phyloP scores from a whole-genome alignment of 2,113 vertebrate species.

The Camelus bactrianus region DNA sequence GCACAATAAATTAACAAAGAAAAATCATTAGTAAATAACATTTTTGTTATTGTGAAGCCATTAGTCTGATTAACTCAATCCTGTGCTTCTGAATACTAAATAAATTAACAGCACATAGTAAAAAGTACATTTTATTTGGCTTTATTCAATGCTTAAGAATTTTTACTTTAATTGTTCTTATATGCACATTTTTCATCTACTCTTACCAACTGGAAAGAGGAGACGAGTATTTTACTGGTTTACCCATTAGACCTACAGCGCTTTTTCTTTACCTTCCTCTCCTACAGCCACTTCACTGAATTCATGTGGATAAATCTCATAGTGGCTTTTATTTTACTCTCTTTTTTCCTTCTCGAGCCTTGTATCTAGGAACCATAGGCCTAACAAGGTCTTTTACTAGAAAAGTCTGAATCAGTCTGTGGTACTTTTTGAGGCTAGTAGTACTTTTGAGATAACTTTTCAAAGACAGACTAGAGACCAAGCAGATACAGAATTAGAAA shows the following conservation, averaged over 20 bases:
- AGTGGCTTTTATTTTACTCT: neutral
- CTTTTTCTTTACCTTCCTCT: neutral
- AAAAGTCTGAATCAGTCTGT: neutral
- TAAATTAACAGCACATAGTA: neutral
- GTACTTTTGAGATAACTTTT: neutral
- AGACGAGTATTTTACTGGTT: neutral
- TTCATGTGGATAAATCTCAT: neutral
- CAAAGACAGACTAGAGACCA: neutral
- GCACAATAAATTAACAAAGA: neutral
- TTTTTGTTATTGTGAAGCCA: neutral
- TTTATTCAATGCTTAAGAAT: neutral
- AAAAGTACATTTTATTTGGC: neutral
- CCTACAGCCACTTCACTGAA: neutral
- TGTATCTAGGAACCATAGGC: neutral
- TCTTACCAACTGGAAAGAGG: neutral
- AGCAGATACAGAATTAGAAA: neutral
- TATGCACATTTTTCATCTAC: neutral
- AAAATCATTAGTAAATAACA: neutral
- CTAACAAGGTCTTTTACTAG: neutral
- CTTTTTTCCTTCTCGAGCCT: neutral
- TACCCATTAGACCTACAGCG: neutral
- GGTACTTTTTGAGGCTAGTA: neutral
- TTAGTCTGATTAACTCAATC: neutral
- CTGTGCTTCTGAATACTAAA: neutral
- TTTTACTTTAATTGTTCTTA: neutral